Conservation (phyloP, 2,113 vertebrate species). For the Callipepla squamata region DNA sequence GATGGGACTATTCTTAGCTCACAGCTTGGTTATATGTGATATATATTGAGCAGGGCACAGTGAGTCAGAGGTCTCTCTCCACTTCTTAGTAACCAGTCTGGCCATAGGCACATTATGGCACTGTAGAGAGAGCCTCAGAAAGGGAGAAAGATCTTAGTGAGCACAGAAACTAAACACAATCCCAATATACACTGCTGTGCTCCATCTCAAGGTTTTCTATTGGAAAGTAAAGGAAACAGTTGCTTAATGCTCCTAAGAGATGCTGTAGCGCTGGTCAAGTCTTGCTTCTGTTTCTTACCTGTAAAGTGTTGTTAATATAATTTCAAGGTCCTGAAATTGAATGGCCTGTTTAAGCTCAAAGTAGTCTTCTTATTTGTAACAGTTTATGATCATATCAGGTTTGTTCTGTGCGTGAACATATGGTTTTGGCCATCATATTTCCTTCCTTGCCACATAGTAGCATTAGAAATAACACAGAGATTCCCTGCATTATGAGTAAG, state of each 20-base stretch:
- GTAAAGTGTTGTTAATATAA: not conserved
- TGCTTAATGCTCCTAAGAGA: not conserved
- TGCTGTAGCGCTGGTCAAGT: not conserved
- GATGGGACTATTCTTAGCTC: not conserved
- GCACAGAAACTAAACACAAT: not conserved
- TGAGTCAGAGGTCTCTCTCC: not conserved
- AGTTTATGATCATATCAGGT: not conserved
- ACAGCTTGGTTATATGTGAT: not conserved
- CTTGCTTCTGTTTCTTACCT: not conserved
- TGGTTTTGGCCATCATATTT: not conserved
- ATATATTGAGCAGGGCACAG: not conserved
- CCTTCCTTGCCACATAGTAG: not conserved
- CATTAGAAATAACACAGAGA: not conserved
- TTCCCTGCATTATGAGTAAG: not conserved
- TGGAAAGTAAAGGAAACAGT: not conserved
- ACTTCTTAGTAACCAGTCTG: not conserved
- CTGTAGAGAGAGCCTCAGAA: not conserved
- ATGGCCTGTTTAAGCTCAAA: not conserved
- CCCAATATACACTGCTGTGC: not conserved
- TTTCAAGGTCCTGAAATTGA: not conserved
- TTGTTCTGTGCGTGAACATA: not conserved
- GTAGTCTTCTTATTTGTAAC: not conserved
- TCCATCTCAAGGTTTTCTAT: not conserved
- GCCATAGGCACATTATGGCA: accelerated
- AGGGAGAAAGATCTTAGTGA: not conserved